Conservation (phyloP, 2,113 vertebrate species). For the Abramis brama region DNA sequence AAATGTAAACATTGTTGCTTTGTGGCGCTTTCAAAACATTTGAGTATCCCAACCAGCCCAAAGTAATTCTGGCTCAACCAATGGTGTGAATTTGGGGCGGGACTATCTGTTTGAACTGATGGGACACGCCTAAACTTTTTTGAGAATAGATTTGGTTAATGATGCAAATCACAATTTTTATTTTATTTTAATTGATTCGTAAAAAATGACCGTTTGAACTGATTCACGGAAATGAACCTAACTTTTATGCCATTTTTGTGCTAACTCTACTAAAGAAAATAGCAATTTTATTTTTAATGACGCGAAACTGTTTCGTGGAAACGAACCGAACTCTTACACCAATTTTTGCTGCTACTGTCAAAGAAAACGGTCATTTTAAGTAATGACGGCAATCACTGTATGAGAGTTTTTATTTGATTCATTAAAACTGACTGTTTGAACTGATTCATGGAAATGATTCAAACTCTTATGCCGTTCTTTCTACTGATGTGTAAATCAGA, state of each 20-base stretch:
- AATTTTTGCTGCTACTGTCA: not conserved
- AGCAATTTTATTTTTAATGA: not conserved
- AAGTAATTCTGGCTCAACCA: not conserved
- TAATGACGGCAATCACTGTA: not conserved
- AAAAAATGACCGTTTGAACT: not conserved
- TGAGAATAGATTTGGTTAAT: not conserved
- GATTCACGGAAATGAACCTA: not conserved
- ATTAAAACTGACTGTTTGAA: not conserved
- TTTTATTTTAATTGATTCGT: not conserved
- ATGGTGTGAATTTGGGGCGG: not conserved
- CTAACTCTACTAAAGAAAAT: not conserved
- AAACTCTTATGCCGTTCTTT: not conserved
- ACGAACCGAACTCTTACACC: not conserved
- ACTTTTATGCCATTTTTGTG: not conserved
- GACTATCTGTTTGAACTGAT: not conserved
- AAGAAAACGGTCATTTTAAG: not conserved
- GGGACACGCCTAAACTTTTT: not conserved
- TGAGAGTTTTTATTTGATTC: not conserved
- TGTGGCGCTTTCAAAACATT: slow-evolving; percentile 1
- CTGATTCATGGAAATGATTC: not conserved
- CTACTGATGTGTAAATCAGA: not conserved
- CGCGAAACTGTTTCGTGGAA: not conserved
- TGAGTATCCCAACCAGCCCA: not conserved
- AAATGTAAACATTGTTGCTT: not conserved
- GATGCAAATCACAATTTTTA: not conserved